Evolutionary conservation across 2,888 invertebrate species (phyloP).

Genomic region (Cepaea hortensis): DNA sequence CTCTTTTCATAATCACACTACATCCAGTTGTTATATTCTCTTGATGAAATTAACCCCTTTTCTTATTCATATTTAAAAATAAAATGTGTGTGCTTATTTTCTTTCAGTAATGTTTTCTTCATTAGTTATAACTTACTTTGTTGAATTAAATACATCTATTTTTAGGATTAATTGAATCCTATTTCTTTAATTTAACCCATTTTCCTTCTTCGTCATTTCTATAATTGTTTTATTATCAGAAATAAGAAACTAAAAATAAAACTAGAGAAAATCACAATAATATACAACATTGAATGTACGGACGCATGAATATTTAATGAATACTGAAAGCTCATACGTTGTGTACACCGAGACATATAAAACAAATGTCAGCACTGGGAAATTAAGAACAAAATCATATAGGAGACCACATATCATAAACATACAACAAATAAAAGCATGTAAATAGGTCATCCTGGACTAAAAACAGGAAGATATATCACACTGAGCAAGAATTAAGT

Average conservation of each 20-base stretch:
- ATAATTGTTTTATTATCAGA: not conserved
- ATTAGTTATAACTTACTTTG: too few relatives aligned
- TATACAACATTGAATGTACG: not conserved
- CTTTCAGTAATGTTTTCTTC: too few relatives aligned
- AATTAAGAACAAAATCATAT: not conserved
- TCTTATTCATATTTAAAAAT: too few relatives aligned
- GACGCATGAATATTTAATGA: not conserved
- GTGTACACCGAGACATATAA: not conserved
- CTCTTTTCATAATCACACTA: too few relatives aligned
- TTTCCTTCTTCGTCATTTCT: not conserved
- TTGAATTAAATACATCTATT: too few relatives aligned
- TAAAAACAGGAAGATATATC: not conserved
- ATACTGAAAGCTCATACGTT: slow-evolving; percentile 3
- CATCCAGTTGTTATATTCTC: too few relatives aligned
- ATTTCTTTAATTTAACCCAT: too few relatives aligned
- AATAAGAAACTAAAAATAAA: not conserved
- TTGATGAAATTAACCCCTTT: too few relatives aligned
- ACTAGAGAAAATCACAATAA: not conserved
- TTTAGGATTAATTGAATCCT: too few relatives aligned
- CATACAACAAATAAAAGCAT: not conserved
- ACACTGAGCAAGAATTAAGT: not conserved
- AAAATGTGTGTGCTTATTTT: too few relatives aligned
- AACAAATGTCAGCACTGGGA: not conserved
- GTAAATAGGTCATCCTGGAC: not conserved
- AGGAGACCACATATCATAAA: not conserved